Base-by-base conservation (phyloP, 2,888 invertebrate species). In the Muschampia staudingeri region DNA sequence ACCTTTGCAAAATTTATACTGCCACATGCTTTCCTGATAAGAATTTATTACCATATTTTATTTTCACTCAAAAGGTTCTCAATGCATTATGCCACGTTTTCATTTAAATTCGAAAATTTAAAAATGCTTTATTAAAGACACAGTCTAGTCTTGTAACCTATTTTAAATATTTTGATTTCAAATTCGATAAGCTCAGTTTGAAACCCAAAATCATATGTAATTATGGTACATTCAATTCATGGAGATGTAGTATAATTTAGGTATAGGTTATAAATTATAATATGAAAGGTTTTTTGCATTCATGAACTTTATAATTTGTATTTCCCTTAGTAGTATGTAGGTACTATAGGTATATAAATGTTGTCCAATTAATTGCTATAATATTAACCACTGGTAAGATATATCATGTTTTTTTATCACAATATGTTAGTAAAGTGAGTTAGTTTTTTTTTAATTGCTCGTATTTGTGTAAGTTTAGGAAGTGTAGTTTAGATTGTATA, bases 401-500 rank as follows among this genome's bases (percentile, higher is more conserved):
- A 48, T 16, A 14, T n/a, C 8, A 56, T n/a, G 8, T 61, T 67
- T 19, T 14, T 7, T 12, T 65, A 34, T 30, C n/a, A 40, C n/a
- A n/a, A 34, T 37, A 0, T 37, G 82, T 88, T 88, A 96, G 93
- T 95, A 94, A 88, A 85, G 96, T 96, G 96, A 94, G 91, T 96
- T 96, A 97, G 95, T 96, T 94, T 92, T 93, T 93, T 92, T 94
- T 94, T 92, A 92, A 91, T 92, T 9, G 91, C 88, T 92, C 91
- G 88, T 91, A 90, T 89, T 90, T 88, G 85, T 91, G 95, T 96
- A 92, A 96, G 95, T 96, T 88, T 91, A 94, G 95, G 95, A 94
- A 90, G 94, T 95, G 95, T 94, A 87, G 91, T 95, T 96, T 94
- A 95, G 95, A 95, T 95, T 94, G 95, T 94, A 96, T 96, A 96